Evolutionary conservation across 2,113 vertebrate species (phyloP), one percentile per base, ranked within the genome.

Genomic region (Meleagris gallopavo): DNA sequence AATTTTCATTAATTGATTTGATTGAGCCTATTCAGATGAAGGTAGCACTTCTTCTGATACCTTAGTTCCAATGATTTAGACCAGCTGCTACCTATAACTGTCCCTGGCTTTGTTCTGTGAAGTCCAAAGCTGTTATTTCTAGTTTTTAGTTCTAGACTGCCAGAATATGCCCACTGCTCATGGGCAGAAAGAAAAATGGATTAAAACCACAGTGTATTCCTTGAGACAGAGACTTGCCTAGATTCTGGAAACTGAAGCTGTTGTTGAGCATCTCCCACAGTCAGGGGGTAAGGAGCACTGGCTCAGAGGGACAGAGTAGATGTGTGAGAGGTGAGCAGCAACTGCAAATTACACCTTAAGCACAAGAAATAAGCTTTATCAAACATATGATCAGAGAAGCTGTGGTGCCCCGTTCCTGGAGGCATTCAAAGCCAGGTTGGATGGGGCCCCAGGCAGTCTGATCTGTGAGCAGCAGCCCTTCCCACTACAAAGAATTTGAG

Each of bases 311-410:
- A 19, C 14, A 30, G 62, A n/a, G 45, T 19, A 24, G 9, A 36
- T 38, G 13, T 11, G 13, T 50, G 40, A 13, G 21, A 76, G 55
- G 20, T 19, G 27, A 76, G 9, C 17, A 50, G 34, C 25, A 30
- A 48, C 73, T 83, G 73, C 13, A 73, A 80, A 43, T 67, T 11
- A 40, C 13, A 29, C 11, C 9, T 66, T 54, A 54, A 40, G 19
- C 62, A 43, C 3, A 50, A 27, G 38, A 61, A 41, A 27, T 11
- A 24, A 20, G 6, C 4, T 6, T 45, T 45, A n/a, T 52, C n/a
- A 71, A 46, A 24, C 0, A 0, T 41, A 43, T 54, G 52, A 10
- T 15, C 52, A 54, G 9, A 10, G 27, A 29, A 54, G 27, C 15
- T 29, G 27, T 54, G 27, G 52, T 54, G 9, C 9, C 27, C 27